These are phyloP conservation scores for Diaphora mendica DNA, from an alignment of 2,888 invertebrate species.

Conservation along the genomic window DNA sequence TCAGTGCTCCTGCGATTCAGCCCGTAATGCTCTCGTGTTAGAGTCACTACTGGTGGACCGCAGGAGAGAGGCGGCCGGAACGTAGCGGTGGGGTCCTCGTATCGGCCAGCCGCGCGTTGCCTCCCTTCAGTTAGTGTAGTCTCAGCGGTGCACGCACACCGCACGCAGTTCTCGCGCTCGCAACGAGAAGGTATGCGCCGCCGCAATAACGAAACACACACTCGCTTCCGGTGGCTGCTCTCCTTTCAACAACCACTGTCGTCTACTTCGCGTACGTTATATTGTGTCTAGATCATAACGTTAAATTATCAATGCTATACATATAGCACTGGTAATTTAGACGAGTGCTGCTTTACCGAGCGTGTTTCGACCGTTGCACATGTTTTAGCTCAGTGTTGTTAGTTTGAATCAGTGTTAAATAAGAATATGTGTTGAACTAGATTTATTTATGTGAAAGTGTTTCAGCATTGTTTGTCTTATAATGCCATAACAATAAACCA, in stretches of 20 bases:
- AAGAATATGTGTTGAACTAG: slow-evolving; percentile 72
- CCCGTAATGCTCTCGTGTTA: slow-evolving; percentile 80
- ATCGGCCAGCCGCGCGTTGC: slow-evolving; percentile 67
- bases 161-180: slow-evolving; percentile 87
- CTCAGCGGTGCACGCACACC: slow-evolving; percentile 86
- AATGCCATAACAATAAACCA: slow-evolving; percentile 58
- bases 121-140: slow-evolving; percentile 79
- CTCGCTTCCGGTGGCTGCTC: slow-evolving; percentile 81
- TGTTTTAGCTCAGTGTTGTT: slow-evolving; percentile 44
- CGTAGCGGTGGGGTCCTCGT: slow-evolving; percentile 80
- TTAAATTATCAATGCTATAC: slow-evolving; percentile 30
- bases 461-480: slow-evolving; percentile 47
- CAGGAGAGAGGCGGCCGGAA: slow-evolving; percentile 77
- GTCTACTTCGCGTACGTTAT: slow-evolving; percentile 43
- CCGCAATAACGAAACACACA: slow-evolving; percentile 64
- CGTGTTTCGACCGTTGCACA: slow-evolving; percentile 48
- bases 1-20: slow-evolving; percentile 81
- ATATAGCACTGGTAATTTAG: slow-evolving; percentile 23
- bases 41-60: slow-evolving; percentile 77
- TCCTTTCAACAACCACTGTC: slow-evolving; percentile 57
- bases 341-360: slow-evolving; percentile 57
- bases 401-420: slow-evolving; percentile 45
- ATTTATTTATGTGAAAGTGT: slow-evolving; percentile 49
- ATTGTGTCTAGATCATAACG: slow-evolving; percentile 45
- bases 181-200: slow-evolving; percentile 82